Conservation (phyloP, 2,888 invertebrate genomes). For the Theodoxus fluviatilis region DNA sequence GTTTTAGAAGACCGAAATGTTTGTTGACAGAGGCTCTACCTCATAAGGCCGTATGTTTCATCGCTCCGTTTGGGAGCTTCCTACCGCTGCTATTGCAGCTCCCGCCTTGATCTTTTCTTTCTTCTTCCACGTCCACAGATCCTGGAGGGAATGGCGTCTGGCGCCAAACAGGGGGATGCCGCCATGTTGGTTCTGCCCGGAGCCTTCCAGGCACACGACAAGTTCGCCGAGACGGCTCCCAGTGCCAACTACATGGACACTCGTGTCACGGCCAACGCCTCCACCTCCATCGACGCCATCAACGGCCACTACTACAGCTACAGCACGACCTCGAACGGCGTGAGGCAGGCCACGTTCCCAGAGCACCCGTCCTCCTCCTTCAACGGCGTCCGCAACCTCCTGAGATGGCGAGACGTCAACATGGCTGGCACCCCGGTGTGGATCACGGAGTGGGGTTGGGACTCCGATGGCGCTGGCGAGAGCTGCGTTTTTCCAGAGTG, state of each 20-base stretch:
- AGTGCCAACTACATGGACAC: conserved; percentile 45
- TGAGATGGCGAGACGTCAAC: conserved; percentile 45
- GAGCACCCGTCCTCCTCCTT: conserved; percentile 39
- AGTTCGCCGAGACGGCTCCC: conserved; percentile 28
- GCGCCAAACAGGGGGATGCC: conserved; percentile 37
- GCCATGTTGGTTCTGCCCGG: conserved; percentile 40
- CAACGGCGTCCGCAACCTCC: conserved; percentile 39
- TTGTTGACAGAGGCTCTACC: no score
- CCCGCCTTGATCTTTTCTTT: no score
- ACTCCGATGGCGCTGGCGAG: conserved; percentile 40
- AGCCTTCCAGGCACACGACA: conserved; percentile 47
- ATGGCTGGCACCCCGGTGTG: conserved; percentile 41
- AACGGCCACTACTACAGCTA: conserved; percentile 48
- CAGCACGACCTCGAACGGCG: conserved; percentile 33
- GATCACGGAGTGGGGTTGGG: conserved; percentile 55
- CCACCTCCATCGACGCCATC: conserved; percentile 37
- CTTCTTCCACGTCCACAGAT: no score
- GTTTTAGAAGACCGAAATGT: no score
- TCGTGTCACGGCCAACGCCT: conserved; percentile 36
- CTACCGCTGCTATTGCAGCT: no score
- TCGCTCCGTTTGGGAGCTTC: no score
- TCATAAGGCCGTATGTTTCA: no score
- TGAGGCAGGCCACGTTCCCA: conserved; percentile 40
- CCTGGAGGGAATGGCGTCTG: conserved; percentile 43
- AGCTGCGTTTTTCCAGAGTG: conserved; percentile 42